These are phyloP conservation scores for Protodeltote pygarga DNA, from an alignment of 2,888 invertebrate species.

Conservation along the genomic window DNA sequence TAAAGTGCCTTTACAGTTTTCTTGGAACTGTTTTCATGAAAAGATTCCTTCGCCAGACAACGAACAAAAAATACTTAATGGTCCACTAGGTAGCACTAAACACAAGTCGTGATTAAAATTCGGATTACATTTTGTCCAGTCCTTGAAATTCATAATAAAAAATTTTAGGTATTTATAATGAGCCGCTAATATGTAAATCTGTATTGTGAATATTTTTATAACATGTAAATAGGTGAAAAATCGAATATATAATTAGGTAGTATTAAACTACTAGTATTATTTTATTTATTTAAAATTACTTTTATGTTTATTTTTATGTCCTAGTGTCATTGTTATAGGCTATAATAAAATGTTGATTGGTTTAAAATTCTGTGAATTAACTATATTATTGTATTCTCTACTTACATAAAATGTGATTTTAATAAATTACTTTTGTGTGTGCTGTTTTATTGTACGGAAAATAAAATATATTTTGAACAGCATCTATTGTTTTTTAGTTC, in stretches of 20 bases:
- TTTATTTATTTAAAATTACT: constrained; percentile 16
- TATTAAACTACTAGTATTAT: constrained; percentile 18
- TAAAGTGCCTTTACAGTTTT: constrained; percentile 55
- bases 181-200: constrained; percentile 1
- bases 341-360: constrained; percentile 22
- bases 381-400: constrained; percentile 25
- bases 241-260: constrained; percentile 28
- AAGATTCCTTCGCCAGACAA: constrained; percentile 17
- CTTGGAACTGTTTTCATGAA: constrained; percentile 12
- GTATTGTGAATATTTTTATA: neutral
- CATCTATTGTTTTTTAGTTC: constrained; percentile 23
- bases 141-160: constrained; percentile 6
- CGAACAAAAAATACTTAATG: constrained; percentile 8
- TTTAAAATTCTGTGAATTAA: constrained; percentile 28
- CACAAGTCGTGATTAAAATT: constrained; percentile 1
- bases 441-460: constrained; percentile 62
- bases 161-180: neutral
- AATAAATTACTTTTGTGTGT: constrained; percentile 60
- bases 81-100: neutral
- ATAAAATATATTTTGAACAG: constrained; percentile 60
- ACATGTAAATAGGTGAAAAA: constrained; percentile 25
- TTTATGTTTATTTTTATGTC: constrained; percentile 8
- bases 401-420: constrained; percentile 57
- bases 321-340: constrained; percentile 9
- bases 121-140: constrained; percentile 4